Conservation (phyloP, 2,113 vertebrate genomes). For the Ornithorhynchus anatinus region DNA sequence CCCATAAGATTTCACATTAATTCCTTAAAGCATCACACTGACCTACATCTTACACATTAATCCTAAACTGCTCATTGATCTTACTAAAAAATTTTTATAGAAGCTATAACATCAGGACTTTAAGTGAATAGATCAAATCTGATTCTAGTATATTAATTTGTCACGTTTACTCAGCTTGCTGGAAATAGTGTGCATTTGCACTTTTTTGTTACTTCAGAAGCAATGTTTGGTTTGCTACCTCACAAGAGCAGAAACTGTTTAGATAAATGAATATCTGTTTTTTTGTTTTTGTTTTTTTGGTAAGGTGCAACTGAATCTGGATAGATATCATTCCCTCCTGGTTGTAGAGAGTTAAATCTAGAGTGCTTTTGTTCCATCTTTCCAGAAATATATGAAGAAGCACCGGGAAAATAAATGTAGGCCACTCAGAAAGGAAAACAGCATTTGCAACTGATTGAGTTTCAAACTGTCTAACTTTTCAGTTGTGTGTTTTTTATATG, state of each 20-base stretch:
- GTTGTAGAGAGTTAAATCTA: conserved; percentile 31
- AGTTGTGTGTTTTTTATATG: conserved; percentile 62
- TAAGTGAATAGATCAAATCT: conserved; percentile 22
- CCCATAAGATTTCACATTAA: conserved; percentile 35
- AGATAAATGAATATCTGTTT: conserved; percentile 64
- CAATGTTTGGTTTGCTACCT: conserved; percentile 55
- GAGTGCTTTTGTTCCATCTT: conserved; percentile 28
- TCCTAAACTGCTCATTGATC: conserved; percentile 58
- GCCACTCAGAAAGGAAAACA: conserved; percentile 23
- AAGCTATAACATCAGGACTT: conserved; percentile 64
- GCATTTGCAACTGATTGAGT: conserved; percentile 21
- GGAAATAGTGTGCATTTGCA: conserved; percentile 57
- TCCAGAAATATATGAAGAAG: neutral
- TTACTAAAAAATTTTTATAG: conserved; percentile 51
- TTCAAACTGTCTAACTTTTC: conserved; percentile 70
- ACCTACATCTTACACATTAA: conserved; percentile 47
- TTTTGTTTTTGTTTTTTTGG: conserved; percentile 16
- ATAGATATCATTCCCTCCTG: conserved; percentile 21
- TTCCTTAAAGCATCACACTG: conserved; percentile 42
- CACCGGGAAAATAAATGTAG: neutral
- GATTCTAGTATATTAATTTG: conserved; percentile 15
- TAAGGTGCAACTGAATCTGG: conserved; percentile 55
- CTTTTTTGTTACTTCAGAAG: conserved; percentile 43
- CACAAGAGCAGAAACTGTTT: conserved; percentile 68
- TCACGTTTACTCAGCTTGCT: conserved; percentile 38